Conservation (phyloP, 2,888 invertebrate species). For the Xestia xanthographa region DNA sequence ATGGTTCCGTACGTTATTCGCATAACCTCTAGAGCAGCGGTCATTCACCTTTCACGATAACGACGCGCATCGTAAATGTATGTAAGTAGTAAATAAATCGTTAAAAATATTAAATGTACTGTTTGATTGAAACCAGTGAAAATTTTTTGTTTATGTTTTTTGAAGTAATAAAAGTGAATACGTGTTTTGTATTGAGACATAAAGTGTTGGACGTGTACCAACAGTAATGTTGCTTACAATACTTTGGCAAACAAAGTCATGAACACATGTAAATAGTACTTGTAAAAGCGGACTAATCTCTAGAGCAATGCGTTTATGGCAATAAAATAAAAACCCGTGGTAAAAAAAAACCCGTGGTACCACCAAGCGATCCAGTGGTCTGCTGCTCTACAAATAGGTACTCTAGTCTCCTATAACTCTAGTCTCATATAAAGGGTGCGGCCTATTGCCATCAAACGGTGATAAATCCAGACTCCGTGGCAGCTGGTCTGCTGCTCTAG, state of each 20-base stretch:
- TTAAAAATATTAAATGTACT: slow-evolving; percentile 17
- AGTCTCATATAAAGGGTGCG: too few species aligned
- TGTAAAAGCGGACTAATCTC: too few species aligned
- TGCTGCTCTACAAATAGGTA: too few species aligned
- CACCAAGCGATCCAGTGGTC: too few species aligned
- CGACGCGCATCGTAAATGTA: neutral
- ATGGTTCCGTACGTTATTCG: slow-evolving; percentile 38
- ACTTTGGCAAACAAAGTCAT: slow-evolving; percentile 16
- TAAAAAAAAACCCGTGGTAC: too few species aligned
- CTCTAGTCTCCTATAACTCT: too few species aligned
- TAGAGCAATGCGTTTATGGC: too few species aligned
- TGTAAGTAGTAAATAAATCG: slow-evolving; percentile 39
- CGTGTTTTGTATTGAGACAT: slow-evolving; percentile 30
- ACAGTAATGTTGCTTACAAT: neutral
- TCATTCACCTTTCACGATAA: slow-evolving; percentile 36
- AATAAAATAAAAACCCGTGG: too few species aligned
- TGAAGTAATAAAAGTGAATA: slow-evolving; percentile 6
- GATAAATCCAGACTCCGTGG: too few species aligned
- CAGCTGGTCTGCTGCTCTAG: too few species aligned
- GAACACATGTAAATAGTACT: too few species aligned
- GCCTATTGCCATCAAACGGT: too few species aligned
- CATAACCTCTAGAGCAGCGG: slow-evolving; percentile 21
- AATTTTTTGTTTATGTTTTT: slow-evolving; percentile 30
- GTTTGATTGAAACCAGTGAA: slow-evolving; percentile 47
- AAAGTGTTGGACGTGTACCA: slow-evolving; percentile 27